Evolutionary conservation across 2,888 invertebrate species (phyloP), one percentile per base, ranked within the genome.

Genomic region (Maniola hyperantus): DNA sequence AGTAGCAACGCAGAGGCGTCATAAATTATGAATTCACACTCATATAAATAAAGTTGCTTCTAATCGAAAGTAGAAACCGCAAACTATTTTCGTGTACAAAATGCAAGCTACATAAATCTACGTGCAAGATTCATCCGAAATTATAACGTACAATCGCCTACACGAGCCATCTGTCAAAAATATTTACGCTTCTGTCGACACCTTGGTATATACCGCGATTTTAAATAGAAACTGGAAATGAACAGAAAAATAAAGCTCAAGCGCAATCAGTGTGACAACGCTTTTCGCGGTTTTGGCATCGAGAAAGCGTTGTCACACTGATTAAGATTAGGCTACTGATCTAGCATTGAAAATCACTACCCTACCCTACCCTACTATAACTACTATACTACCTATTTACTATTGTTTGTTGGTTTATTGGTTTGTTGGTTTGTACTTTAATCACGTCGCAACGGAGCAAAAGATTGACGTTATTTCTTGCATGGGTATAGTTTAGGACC

Each of bases 91-190:
- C 13, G 18, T 39, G 36, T 39, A 20, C 5, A 26, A 39, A 26
- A 34, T 33, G 44, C 36, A 26, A 57, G n/a, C n/a, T 51, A 34
- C 11, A 53, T 44, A 39, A 50, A 64, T 61, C 60, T 44, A 26
- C 10, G 36, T 39, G n/a, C 46, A 34, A 44, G 65, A 65, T 66
- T 34, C 55, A 55, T 60, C 51, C 42, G 42, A 33, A 50, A 63
- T 58, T 55, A 61, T 68, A 53, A 57, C 53, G 65, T 66, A 73
- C 69, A 71, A 55, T 71, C 72, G 65, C 69, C 74, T 67, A 72
- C 74, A 74, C 70, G 68, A 64, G 67, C 58, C 61, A 72, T 73
- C 62, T 73, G 68, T 75, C 71, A 74, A 70, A 69, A 72, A 67
- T 73, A 70, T 72, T 72, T 69, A 68, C 69, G 65, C 63, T 42